These are phyloP conservation scores for Panurus biarmicus DNA, from an alignment of 2,113 vertebrate species.

Conservation along the genomic window DNA sequence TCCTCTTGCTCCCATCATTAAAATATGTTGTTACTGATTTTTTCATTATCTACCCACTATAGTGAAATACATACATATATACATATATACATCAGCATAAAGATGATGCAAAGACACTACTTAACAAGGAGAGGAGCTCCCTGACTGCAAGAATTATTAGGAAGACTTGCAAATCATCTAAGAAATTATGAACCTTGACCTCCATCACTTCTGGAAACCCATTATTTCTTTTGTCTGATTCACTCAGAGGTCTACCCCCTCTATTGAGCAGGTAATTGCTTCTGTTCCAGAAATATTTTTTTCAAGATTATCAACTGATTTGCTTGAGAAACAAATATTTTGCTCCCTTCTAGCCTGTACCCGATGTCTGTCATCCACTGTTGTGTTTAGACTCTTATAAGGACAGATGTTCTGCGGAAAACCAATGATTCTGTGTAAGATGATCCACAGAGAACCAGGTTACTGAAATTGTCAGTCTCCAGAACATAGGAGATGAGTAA, in stretches of 20 bases:
- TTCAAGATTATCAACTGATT: not conserved
- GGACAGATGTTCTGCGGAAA: not conserved
- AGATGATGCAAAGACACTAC: not conserved
- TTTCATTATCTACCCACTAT: not conserved
- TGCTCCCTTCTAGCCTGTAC: not conserved
- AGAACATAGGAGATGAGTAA: not conserved
- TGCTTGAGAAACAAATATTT: not conserved
- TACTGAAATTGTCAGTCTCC: rapidly evolving
- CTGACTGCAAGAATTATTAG: not conserved
- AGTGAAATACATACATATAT: rapidly evolving
- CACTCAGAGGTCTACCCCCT: rapidly evolving
- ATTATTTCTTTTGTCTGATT: not conserved
- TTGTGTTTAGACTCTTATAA: not conserved
- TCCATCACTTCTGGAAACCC: not conserved
- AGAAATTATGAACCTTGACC: not conserved
- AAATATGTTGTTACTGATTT: not conserved
- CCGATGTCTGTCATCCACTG: not conserved
- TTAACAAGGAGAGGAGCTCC: not conserved
- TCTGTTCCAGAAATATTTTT: not conserved
- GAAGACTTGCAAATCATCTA: not conserved
- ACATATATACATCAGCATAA: not conserved
- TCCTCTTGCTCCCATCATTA: not conserved
- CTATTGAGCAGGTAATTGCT: not conserved
- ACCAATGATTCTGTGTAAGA: not conserved
- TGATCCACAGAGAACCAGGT: not conserved